These are phyloP conservation scores for Drosophila kambysellisi DNA, from an alignment of 2,888 invertebrate species.

Conservation along the genomic window DNA sequence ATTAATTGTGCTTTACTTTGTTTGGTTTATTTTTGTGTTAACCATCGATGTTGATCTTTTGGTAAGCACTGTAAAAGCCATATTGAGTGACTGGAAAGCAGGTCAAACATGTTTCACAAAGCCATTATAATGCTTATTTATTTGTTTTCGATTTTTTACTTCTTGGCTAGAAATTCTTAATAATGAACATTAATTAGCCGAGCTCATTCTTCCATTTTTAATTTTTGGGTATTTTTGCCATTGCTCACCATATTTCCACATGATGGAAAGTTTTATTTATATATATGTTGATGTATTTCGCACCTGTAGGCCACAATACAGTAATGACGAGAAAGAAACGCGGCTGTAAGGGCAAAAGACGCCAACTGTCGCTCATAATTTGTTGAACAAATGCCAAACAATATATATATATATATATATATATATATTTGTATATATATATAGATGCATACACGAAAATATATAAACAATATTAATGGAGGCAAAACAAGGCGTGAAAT, in stretches of 20 bases:
- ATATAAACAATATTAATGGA: conserved; percentile 34
- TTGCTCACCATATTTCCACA: conserved; percentile 15
- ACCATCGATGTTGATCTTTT: conserved; percentile 41
- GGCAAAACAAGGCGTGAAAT: conserved; percentile 45
- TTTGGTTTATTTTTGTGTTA: conserved; percentile 10
- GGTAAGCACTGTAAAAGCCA: conserved; percentile 50
- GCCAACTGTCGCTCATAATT: conserved; percentile 48
- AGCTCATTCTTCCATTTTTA: conserved; percentile 7
- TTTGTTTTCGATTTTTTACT: conserved; percentile 28
- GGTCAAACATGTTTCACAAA: conserved; percentile 59
- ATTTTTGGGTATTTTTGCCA: neutral
- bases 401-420: neutral
- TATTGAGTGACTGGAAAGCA: conserved; percentile 51
- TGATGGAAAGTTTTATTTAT: conserved; percentile 32
- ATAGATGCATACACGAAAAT: conserved; percentile 18
- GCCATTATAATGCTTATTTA: conserved; percentile 46
- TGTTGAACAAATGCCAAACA: conserved; percentile 58
- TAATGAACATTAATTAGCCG: conserved; percentile 14
- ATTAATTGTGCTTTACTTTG: conserved; percentile 59
- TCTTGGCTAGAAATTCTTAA: conserved; percentile 28
- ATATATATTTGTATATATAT: conserved; percentile 9
- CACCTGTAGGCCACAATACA: conserved; percentile 38
- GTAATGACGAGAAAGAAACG: conserved; percentile 7
- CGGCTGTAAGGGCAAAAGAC: conserved; percentile 22
- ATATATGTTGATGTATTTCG: conserved; percentile 16